These are phyloP conservation scores for Microtus pennsylvanicus DNA, from an alignment of 2,113 vertebrate species.

Conservation along the genomic window DNA sequence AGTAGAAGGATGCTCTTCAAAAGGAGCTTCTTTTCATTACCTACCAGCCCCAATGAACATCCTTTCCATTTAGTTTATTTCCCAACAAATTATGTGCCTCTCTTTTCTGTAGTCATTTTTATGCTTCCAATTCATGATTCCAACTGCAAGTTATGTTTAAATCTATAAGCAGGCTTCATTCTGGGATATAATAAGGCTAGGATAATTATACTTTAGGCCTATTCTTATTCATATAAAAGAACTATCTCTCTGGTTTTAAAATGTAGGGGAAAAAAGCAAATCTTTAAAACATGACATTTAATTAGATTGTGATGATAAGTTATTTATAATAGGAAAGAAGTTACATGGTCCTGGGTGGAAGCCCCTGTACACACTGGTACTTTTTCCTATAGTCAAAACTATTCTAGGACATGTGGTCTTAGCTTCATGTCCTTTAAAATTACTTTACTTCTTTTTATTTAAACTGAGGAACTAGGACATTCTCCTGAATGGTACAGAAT, in stretches of 20 bases:
- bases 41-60: not conserved
- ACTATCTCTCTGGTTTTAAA: not conserved
- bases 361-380: fast-evolving
- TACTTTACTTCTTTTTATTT: not conserved
- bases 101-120: not conserved
- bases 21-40: not conserved
- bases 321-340: not conserved
- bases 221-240: not conserved
- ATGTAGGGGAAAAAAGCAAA: not conserved
- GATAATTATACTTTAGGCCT: not conserved
- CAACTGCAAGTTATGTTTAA: not conserved
- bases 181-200: not conserved
- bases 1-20: not conserved
- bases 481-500: not conserved
- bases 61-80: not conserved
- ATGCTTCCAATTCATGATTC: not conserved
- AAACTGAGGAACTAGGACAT: not conserved
- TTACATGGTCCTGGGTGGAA: not conserved
- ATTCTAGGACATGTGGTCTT: not conserved
- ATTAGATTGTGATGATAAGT: not conserved
- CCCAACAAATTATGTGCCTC: not conserved
- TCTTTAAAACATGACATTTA: not conserved
- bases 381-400: not conserved
- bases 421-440: not conserved
- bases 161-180: not conserved